Evolutionary conservation across 1,140 invertebrate species (phyloP), one percentile per base, ranked within the genome.

Genomic region (Ips nitidus): DNA sequence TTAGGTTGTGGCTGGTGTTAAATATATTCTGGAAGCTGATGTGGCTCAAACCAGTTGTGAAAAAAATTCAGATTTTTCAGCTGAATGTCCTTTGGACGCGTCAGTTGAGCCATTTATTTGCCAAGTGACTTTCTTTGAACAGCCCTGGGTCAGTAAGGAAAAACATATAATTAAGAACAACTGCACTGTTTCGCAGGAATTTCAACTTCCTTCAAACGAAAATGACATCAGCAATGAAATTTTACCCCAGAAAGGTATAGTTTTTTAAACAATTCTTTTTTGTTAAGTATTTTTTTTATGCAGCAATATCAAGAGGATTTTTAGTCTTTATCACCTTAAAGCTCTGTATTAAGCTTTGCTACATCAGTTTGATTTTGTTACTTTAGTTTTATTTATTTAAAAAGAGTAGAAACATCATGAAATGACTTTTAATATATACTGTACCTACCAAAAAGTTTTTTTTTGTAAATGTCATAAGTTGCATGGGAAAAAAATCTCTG

Each of bases 101-200:
- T 61, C 69, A 3, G 47, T 43, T 4, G 66, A 59, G 4, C 66
- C 66, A n/a, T 69, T 74, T 66, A 71, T 76, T 52, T 81, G 80
- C 42, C 52, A 77, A 66, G 67, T 81, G 5, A 64, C 55, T 50
- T 81, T 74, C 66, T 72, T 75, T n/a, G 73, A 81, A 61, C 71
- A 79, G 69, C 75, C 76, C 8, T 79, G 78, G 75, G 71, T 78
- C 4, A 76, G 71, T 22, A 73, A 71, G 58, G 62, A 57, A 4
- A 80, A 78, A 69, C 73, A 76, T 56, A 78, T 80, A 8, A 76
- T 80, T 22, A 60, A 58, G 7, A 81, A 81, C 66, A 81, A 81
- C 68, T 81, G 80, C 56, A 81, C 80, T 3, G 39, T 56, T 8
- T 74, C 75, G 4, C 79, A 81, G 75, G 75, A 78, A 59, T 81